Evolutionary conservation across 2,113 vertebrate genomes (phyloP), one percentile per base, ranked within the genome.

Genomic region (Sander vitreus): DNA sequence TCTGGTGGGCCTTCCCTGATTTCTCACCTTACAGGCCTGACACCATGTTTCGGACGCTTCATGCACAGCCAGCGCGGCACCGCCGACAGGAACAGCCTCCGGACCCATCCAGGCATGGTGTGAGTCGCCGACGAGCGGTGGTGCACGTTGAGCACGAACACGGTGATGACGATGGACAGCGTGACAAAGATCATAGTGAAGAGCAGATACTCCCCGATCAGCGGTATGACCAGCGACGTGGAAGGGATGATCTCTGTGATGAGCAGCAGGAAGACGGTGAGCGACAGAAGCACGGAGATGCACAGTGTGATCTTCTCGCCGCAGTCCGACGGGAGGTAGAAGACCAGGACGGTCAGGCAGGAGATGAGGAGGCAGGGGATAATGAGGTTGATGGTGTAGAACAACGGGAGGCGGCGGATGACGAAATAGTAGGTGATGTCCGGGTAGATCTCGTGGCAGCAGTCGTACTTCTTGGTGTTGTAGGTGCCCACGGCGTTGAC

Each of bases 161-260:
- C 97, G 0, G 98, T 98, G 82, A 99, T 98, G 91, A 97, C 96
- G 1, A 99, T 99, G 4, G 97, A 99, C 1, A 99, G 89, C 0
- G 97, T 98, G 48, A 99, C 97, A 33, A 99, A 99, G 27, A 98
- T 97, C 97, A 99, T 99, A 74, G 97, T 99, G 95, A 99, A 99
- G 57, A 99, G 96, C 39, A 99, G 96, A 80, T 99, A 99, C 90
- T 99, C 97, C 2, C 97, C 98, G 3, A 99, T 99, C 6, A 99
- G 94, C 0, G 98, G 98, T 58, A 99, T 99, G 72, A 99, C 98
- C 68, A 99, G 93, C 0, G 98, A 99, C 1, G 98, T 99, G 73
- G 97, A 99, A 0, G 97, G 98, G 88, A 98, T 99, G 73, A 96
- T 99, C 94, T 98, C 98, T 0, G 98, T 99, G 90, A 99, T 99